These are phyloP conservation scores for Corythornis cristatus DNA, from an alignment of 2,113 vertebrate genomes.

Conservation along the genomic window DNA sequence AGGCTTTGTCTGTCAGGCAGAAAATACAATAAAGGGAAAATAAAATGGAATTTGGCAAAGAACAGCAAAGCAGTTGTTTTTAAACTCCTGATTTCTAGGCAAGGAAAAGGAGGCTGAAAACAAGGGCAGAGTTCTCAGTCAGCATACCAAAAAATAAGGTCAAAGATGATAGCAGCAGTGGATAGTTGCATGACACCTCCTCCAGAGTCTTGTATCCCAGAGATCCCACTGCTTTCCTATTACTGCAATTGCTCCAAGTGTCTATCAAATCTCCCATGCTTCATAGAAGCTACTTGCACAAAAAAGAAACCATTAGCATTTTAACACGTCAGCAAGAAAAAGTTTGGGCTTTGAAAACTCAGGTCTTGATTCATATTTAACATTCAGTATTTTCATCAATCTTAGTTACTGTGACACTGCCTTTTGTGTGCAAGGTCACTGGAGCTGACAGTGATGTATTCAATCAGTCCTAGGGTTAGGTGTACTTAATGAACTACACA, in stretches of 20 bases:
- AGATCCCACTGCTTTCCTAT: background rate
- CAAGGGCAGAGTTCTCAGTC: background rate
- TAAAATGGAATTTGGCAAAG: background rate
- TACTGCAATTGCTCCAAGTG: conserved; percentile 35
- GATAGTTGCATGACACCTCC: background rate
- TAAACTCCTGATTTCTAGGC: background rate
- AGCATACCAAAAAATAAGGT: background rate
- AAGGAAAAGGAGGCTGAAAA: background rate
- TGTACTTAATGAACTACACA: conserved; percentile 29
- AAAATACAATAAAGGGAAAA: background rate
- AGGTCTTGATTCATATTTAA: conserved; percentile 20
- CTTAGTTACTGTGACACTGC: conserved; percentile 5
- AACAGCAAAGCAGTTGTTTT: background rate
- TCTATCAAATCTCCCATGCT: conserved; percentile 30
- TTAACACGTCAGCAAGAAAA: conserved; percentile 48
- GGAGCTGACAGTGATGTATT: conserved; percentile 37
- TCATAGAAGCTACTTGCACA: background rate
- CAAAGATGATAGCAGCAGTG: background rate
- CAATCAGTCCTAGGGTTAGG: background rate
- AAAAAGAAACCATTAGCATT: conserved; percentile 37
- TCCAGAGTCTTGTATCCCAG: background rate
- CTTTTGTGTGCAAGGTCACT: conserved; percentile 3
- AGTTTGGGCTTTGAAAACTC: conserved; percentile 26
- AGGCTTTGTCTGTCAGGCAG: background rate
- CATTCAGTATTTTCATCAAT: conserved; percentile 37